These are phyloP conservation scores for Haliclona indistincta DNA, from an alignment of 37 sponge, comb jelly and placozoan genomes.

Conservation along the genomic window DNA sequence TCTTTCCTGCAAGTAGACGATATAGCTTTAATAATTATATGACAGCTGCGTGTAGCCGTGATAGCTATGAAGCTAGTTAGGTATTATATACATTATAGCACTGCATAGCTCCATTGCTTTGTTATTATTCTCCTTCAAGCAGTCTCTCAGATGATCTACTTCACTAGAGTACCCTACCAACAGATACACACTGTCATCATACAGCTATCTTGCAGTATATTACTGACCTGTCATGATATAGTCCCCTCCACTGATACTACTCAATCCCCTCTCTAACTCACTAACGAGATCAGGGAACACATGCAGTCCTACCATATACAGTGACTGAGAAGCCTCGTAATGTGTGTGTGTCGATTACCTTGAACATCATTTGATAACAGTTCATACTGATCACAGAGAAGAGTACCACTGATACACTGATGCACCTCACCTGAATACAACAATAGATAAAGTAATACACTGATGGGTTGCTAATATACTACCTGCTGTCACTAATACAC, in stretches of 20 bases:
- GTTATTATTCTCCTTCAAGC: slow-evolving; percentile 32
- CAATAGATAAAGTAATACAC: slow-evolving; percentile 2
- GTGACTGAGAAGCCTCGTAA: no score
- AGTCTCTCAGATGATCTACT: slow-evolving; percentile 44
- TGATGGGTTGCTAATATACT: background rate
- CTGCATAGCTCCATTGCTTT: slow-evolving; percentile 3
- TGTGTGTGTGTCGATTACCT: no score
- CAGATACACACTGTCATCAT: background rate
- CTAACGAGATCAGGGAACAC: slow-evolving; percentile 25
- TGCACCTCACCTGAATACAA: background rate
- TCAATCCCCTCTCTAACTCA: slow-evolving; percentile 40
- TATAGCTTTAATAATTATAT: no score
- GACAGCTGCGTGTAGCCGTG: no score
- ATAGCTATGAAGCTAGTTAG: background rate
- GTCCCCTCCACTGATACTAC: slow-evolving; percentile 15
- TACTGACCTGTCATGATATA: slow-evolving; percentile 42
- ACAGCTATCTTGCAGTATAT: background rate
- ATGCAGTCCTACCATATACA: slow-evolving; percentile 32
- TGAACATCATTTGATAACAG: no score
- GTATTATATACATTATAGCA: background rate
- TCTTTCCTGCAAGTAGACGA: slow-evolving; percentile 2
- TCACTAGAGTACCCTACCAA: slow-evolving; percentile 62
- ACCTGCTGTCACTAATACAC: no score
- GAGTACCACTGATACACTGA: no score
- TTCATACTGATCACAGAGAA: no score